Base-by-base conservation (phyloP, 2,888 invertebrate species). In the Sinodicranocentrus sp. region DNA sequence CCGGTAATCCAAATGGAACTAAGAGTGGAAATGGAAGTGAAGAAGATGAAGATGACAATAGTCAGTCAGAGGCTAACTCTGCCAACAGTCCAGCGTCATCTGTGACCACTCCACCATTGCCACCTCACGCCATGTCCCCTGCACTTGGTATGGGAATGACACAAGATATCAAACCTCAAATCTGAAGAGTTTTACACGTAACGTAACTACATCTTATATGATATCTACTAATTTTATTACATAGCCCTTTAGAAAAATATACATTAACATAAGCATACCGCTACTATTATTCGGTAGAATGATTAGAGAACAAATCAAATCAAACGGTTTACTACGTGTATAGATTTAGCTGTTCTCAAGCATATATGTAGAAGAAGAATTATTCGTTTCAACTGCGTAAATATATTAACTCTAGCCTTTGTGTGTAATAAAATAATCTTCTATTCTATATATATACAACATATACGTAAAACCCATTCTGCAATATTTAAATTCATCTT, bases 1-100 rank as follows among this genome's bases (percentile, higher is more conserved):
- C 93, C 92, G 94, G 93, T 90, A 26, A 80, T 86, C 94, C 94
- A 91, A 25, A 39, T 19, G 67, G 67, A 17, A 76, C 75, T 94
- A 94, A 90, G 85, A 91, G 92, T 3, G 91, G 89, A 19, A 89
- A 91, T 90, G 94, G 94, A 90, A 96, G 95, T 85, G 96, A 96
- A 90, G 96, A 96, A 88, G 96, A 96, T 91, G 95, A 95, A 89
- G 96, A 96, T 91, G 96, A 96, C 92, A 95, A 95, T 92, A 95
- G 95, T 91, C 95, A 95, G 90, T 90, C 91, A 90, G 89, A 89
- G 73, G 88, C 87, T 70, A 88, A 89, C 77, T 88, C 88, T 39
- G 87, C 85, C 59, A 87, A 87, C 89, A 90, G 89, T 88, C 89
- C 86, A 88, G 89, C 86, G 87, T 89, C 88, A 87, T 89, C 84